Evolutionary conservation across 1,140 invertebrate species (phyloP), one percentile per base, ranked within the genome.

Genomic region (Tetramorium simillimum): DNA sequence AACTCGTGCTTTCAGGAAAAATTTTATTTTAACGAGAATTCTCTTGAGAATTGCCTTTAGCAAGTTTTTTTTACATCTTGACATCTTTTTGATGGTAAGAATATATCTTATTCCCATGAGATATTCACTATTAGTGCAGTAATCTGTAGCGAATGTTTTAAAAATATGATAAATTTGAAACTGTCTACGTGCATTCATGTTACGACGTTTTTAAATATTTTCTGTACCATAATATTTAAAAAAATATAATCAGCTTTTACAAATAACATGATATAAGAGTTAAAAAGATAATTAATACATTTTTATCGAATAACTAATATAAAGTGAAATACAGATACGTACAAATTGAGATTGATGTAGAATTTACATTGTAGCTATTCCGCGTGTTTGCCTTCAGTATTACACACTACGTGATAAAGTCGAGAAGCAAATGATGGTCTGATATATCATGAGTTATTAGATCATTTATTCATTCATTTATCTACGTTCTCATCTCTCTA

Each of bases 291-390:
- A 33, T 67, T 53, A 40, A 72, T 51, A 82, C 1, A 28, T 6
- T 60, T 65, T 72, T 40, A 16, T 75, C 12, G n/a, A 7, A 49
- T 58, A 0, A 28, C 46, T 40, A 46, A 81, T 33, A 9, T 81
- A 43, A 69, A 73, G 28, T 14, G 12, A 14, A n/a, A 58, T 33
- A 72, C 33, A 58, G 53, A 46, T 28, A 37, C 12, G 5, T 84
- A 62, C 7, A 75, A 84, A 56, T 75, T 75, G 69, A 84, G 40
- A 84, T 60, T 75, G 69, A 73, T 75, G 28, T 12, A 75, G 40
- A 84, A 75, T 84, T 73, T 73, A 62, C 28, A 53, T 67, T 37
- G n/a, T 53, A 56, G 14, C n/a, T 43, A n/a, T 81, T 73, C 80
- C 18, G 53, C 40, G 28, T 43, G 40, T 62, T 75, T 84, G 56